Evolutionary conservation across 1,140 invertebrate species (phyloP), one percentile per base, ranked within the genome.

Genomic region (Eumaeus atala): DNA sequence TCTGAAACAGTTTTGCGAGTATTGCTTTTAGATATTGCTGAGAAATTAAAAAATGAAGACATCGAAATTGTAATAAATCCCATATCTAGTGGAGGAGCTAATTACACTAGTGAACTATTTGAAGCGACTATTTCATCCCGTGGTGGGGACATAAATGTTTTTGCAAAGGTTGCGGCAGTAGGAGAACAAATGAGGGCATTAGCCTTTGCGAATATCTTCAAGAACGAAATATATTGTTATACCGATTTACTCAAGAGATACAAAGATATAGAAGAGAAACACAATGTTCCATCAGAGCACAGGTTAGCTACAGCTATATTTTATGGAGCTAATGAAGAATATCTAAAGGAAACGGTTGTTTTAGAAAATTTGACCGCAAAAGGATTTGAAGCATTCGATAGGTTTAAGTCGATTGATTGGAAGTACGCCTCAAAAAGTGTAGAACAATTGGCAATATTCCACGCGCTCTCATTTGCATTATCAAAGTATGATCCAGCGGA

Each of bases 381-480:
- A 11, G 76, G 77, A 0, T 81, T 64, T 40, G n/a, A 55, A 34
- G 38, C 54, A 0, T 71, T 66, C 36, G 62, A 77, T 49, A 74
- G 80, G 47, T 71, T 77, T 12, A 59, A 70, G 34, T 61, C 68
- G 4, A 53, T 80, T 3, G 64, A 68, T 28, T 79, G 77, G 77
- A 56, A 71, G 2, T 72, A 77, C 16, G 75, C 77, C 1, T 51
- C 56, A 0, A 59, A 66, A 11, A 62, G 72, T 14, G 37, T 82
- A 0, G 57, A 58, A 16, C 58, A 70, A 11, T 59, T 84, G 14
- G 77, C 77, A 0, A 79, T 69, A 48, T 55, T 80, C 8, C 81
- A 84, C 56, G 73, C 78, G 0, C 42, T 80, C 0, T 82, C 78
- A 0, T 67, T 77, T 5, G 71, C 72, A 0, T 67, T 56, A 17